phyloP scores from a whole-genome alignment of 2,888 invertebrate species.

The Tineola bisselliella region DNA sequence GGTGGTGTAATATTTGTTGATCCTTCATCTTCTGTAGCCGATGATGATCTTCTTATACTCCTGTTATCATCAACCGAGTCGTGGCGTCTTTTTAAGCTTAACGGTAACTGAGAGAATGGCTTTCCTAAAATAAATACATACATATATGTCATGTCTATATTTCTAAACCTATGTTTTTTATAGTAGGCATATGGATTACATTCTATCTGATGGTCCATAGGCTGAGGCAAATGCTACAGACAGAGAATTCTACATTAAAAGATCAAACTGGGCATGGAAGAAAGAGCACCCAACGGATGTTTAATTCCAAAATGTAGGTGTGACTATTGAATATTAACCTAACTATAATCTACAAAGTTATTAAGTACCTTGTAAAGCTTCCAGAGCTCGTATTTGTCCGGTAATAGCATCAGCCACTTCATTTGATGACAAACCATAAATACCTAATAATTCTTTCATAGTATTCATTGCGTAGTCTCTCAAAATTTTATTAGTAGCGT shows the following conservation, averaged over 20 bases:
- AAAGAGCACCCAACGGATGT: no score
- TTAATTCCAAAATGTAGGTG: no score
- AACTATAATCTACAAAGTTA: no score
- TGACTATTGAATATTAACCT: no score
- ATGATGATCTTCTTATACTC: conserved; percentile 50
- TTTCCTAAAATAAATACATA: conserved; percentile 34
- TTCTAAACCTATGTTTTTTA: no score
- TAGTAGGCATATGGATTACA: no score
- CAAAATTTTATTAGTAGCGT: conserved; percentile 70
- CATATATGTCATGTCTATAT: background rate
- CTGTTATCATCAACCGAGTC: conserved; percentile 53
- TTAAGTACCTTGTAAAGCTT: conserved; percentile 77
- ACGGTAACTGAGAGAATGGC: conserved; percentile 53
- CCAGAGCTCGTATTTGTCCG: conserved; percentile 73
- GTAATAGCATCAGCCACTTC: conserved; percentile 77
- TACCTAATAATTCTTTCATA: conserved; percentile 80
- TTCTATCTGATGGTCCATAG: no score
- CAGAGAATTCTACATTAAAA: no score
- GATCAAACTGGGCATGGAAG: no score
- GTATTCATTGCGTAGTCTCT: conserved; percentile 82
- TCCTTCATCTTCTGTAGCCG: conserved; percentile 61
- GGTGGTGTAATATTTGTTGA: conserved; percentile 61
- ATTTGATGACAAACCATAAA: conserved; percentile 77
- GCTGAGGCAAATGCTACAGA: no score
- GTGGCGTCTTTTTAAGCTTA: conserved; percentile 51